These are phyloP conservation scores for Pangasius macronema DNA, from an alignment of 2,797 vertebrate genomes.

Conservation along the genomic window DNA sequence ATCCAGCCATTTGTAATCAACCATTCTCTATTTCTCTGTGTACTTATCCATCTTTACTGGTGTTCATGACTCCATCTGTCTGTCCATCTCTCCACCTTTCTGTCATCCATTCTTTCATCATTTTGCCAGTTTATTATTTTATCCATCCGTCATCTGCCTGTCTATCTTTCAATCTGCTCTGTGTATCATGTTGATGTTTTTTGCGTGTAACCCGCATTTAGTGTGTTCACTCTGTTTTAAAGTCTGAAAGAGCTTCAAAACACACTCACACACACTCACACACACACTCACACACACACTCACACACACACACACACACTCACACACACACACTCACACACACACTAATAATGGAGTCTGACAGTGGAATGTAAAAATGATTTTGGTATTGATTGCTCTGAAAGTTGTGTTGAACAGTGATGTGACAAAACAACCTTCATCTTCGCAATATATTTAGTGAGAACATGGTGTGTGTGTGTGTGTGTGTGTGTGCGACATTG, in stretches of 20 bases:
- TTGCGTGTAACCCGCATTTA: neutral
- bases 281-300: neutral
- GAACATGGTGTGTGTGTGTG: neutral
- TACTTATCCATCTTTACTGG: neutral
- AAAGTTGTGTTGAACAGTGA: neutral
- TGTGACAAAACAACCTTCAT: neutral
- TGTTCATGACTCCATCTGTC: neutral
- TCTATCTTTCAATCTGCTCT: neutral
- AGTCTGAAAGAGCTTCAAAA: neutral
- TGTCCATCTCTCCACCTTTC: neutral
- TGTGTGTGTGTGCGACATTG: neutral
- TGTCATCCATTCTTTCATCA: neutral
- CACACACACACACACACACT: neutral
- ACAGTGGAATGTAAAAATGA: slow-evolving; percentile 5
- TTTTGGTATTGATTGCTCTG: slow-evolving; percentile 9
- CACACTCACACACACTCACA: neutral
- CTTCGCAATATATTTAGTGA: neutral
- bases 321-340: neutral
- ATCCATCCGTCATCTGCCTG: neutral
- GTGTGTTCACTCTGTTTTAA: neutral
- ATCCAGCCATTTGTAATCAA: neutral
- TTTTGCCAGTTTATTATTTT: neutral
- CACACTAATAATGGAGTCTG: neutral
- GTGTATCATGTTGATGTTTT: neutral
- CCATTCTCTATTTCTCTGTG: neutral